Evolutionary conservation across 2,888 invertebrate genomes (phyloP).

Genomic region (Mesochorus sp.): DNA sequence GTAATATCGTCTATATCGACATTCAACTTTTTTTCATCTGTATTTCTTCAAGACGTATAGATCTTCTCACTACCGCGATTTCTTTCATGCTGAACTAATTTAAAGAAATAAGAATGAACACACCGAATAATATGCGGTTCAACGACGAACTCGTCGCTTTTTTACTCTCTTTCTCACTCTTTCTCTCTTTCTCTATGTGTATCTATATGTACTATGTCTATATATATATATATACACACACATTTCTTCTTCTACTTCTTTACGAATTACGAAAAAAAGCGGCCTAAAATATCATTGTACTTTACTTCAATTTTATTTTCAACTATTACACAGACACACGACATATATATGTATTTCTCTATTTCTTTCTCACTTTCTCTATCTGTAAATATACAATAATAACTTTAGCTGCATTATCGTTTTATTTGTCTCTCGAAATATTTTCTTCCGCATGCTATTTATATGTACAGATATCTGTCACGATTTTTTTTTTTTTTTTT

Average conservation of each 20-base stretch:
- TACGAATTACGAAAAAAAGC: conserved; percentile 53
- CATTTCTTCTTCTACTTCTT: conserved; percentile 49
- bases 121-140: background rate
- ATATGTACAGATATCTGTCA: background rate
- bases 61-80: conserved; percentile 40
- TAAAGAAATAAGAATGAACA: background rate
- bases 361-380: too few species aligned
- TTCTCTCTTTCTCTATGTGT: background rate
- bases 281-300: conserved; percentile 43
- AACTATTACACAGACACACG: conserved; percentile 15
- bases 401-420: background rate
- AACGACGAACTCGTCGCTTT: conserved; percentile 17
- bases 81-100: too few species aligned
- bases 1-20: background rate
- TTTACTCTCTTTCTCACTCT: conserved; percentile 1
- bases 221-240: conserved; percentile 11
- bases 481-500: too few species aligned
- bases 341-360: background rate
- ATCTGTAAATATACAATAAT: background rate
- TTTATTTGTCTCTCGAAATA: conserved; percentile 25
- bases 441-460: conserved; percentile 33
- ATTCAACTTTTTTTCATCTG: conserved; percentile 16
- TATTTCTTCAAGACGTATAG: conserved; percentile 40
- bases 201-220: background rate
- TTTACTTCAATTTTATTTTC: conserved; percentile 16